Conservation (phyloP, 2,797 vertebrate genomes). For the Gallinago solitaria region DNA sequence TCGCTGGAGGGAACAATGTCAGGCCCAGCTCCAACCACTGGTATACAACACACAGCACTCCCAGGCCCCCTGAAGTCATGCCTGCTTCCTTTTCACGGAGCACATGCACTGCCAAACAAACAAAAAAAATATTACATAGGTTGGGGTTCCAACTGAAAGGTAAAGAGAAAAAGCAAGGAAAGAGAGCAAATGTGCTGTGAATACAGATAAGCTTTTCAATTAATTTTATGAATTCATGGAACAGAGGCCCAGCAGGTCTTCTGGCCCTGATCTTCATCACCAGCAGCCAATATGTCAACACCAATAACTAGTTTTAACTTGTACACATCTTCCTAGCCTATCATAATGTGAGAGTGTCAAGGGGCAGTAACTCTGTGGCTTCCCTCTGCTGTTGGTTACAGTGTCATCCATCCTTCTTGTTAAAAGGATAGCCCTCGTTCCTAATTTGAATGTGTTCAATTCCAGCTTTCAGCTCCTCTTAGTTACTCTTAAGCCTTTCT, state of each 20-base stretch:
- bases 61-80: neutral
- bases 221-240: neutral
- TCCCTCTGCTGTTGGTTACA: neutral
- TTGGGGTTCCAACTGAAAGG: neutral
- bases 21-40: neutral
- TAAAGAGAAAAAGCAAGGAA: neutral
- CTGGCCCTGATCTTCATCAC: neutral
- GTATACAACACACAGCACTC: rapidly evolving
- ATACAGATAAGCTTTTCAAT: neutral
- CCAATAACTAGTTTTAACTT: neutral
- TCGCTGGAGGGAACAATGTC: neutral
- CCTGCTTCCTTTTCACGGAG: neutral
- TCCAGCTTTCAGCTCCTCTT: neutral
- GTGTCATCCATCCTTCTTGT: neutral
- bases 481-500: neutral
- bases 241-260: neutral
- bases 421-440: neutral
- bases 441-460: neutral
- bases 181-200: neutral
- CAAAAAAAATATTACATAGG: no score
- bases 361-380: neutral
- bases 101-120: neutral
- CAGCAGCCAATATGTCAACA: neutral
- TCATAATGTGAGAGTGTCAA: neutral
- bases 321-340: neutral